Base-by-base conservation (phyloP, 2,797 vertebrate genomes). In the Pantherophis vulpinus region DNA sequence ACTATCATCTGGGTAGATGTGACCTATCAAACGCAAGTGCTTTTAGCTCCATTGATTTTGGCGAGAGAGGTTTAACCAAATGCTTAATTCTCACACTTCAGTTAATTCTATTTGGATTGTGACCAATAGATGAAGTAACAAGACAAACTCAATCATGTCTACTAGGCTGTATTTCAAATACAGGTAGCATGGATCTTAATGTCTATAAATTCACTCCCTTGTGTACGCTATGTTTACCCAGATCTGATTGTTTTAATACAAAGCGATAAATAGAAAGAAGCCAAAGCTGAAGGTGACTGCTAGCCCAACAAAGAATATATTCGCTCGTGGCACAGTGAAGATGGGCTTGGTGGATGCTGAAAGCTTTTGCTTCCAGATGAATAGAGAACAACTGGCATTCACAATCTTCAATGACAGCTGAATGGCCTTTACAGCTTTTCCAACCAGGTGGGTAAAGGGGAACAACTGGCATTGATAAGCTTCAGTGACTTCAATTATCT, bases 151-250 rank as follows among this genome's bases (percentile, higher is more conserved):
- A 63, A 3, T 94, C 91, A 94, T 91, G 91, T 91, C 91, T 91
- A 88, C 86, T 89, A 79, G 93, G 95, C 94, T 95, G 94, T 93
- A 91, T 88, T 89, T 89, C 56, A 92, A 42, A 88, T 91, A 93
- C 51, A 14, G 94, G 94, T 95, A 91, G 95, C 95, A 94, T 95
- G 96, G 94, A 95, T 94, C 91, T 95, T 96, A 95, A 96, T 94
- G 92, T 95, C 94, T 96, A 94, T 93, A 94, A 94, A 94, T 97
- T 96, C 96, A 96, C 54, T 90, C 12, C 61, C 20, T 83, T 25
- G 95, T 96, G 94, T 95, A 95, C 96, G 95, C 94, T 51, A 5
- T 7, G 47, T 51, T 51, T 51, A 51, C 47, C 47, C 47, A 51
- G 47, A 94, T 96, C 94, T 96, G 94, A 95, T 95, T 93, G 95